Conservation (phyloP, 2,888 invertebrate species). For the Pterostichus madidus region DNA sequence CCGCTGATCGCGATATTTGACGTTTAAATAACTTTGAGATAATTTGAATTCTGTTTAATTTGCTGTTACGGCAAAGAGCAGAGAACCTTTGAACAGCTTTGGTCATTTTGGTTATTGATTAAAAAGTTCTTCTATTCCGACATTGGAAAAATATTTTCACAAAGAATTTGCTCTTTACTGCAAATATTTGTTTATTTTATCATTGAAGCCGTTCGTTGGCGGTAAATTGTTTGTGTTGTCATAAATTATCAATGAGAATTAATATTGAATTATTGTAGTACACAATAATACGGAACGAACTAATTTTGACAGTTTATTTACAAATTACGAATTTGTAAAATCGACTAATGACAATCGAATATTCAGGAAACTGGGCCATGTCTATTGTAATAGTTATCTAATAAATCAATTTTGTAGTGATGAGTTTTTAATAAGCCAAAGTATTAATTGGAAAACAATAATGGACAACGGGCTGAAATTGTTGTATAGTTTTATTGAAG, state of each 20-base stretch:
- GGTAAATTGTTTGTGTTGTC: not conserved
- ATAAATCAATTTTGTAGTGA: too few species aligned
- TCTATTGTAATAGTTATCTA: too few species aligned
- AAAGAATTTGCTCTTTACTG: not conserved
- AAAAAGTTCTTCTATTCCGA: slow-evolving; percentile 12
- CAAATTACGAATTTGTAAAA: too few species aligned
- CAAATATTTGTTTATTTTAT: not conserved
- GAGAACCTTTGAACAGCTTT: slow-evolving; percentile 24
- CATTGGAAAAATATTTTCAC: slow-evolving; percentile 19
- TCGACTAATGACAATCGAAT: too few species aligned
- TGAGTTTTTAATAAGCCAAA: too few species aligned
- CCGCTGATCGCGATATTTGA: slow-evolving; percentile 44
- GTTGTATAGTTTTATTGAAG: too few species aligned
- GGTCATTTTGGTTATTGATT: slow-evolving; percentile 46
- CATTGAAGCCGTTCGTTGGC: not conserved
- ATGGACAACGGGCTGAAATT: too few species aligned
- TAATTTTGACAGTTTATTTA: too few species aligned
- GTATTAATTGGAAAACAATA: too few species aligned
- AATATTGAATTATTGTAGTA: too few species aligned
- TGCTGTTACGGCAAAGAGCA: slow-evolving; percentile 27
- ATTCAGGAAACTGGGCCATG: too few species aligned
- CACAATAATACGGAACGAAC: too few species aligned
- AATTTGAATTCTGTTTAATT: slow-evolving; percentile 30
- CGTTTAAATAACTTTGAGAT: slow-evolving; percentile 46
- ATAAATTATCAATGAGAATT: not conserved